phyloP scores from a whole-genome alignment of 2,888 invertebrate species.

The Drosophila macrospina region DNA sequence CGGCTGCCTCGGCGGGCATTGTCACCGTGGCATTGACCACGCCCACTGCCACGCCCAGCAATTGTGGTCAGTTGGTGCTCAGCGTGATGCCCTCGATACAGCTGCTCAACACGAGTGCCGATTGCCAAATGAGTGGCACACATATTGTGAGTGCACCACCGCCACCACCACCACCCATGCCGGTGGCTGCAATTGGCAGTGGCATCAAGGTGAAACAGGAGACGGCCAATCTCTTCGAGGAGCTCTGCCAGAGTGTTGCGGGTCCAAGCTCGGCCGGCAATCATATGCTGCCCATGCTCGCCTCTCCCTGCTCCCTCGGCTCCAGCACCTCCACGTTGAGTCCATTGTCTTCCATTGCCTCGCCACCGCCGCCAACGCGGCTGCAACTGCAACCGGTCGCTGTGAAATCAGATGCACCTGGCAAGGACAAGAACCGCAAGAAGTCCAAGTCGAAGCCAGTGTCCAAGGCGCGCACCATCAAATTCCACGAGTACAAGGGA shows the following conservation, averaged over 20 bases:
- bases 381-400: slow-evolving; percentile 84
- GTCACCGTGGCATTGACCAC: slow-evolving; percentile 89
- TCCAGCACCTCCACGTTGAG: slow-evolving; percentile 89
- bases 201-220: slow-evolving; percentile 83
- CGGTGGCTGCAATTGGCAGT: slow-evolving; percentile 49
- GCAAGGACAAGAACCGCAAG: slow-evolving; percentile 93
- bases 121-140: slow-evolving; percentile 15
- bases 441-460: slow-evolving; percentile 92
- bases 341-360: slow-evolving; percentile 89
- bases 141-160: slow-evolving; percentile 27
- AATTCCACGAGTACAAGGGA: slow-evolving; percentile 98
- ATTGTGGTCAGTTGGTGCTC: slow-evolving; percentile 86
- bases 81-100: slow-evolving; percentile 86
- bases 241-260: slow-evolving; percentile 87
- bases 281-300: slow-evolving; percentile 86
- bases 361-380: slow-evolving; percentile 87
- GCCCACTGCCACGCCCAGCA: slow-evolving; percentile 86
- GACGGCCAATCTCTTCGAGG: slow-evolving; percentile 86
- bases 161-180: slow-evolving; percentile 55
- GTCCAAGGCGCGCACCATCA: slow-evolving; percentile 94
- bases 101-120: slow-evolving; percentile 38
- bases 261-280: slow-evolving; percentile 77
- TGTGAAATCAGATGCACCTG: slow-evolving; percentile 87
- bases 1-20: slow-evolving; percentile 89
- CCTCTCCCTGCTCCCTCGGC: slow-evolving; percentile 86